Evolutionary conservation across 2,888 invertebrate genomes (phyloP), one percentile per base, ranked within the genome.

Genomic region (Eupeodes luniger): DNA sequence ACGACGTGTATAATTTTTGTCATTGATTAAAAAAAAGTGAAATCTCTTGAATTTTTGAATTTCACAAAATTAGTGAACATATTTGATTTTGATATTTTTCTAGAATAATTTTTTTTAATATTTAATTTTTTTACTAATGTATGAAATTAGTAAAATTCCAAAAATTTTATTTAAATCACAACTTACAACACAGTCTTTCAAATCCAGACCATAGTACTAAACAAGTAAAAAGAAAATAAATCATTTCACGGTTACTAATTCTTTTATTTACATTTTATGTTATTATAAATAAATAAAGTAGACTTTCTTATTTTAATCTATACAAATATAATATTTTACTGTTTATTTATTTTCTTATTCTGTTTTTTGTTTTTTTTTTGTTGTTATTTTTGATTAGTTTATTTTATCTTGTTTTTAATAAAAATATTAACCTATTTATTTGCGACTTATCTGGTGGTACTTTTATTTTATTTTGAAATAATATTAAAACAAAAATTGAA

Each of bases 251-350:
- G 53, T 84, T 88, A 88, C 81, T 76, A 84, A 88, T 75, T 66
- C 47, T 81, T 89, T 89, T 89, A 85, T 89, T 82, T 85, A 85
- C 85, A 85, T 86, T 59, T 90, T 91, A 89, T 91, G 87, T 81
- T 84, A 66, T 81, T 78, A 66, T 66, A 82, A 83, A 78, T 69
- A 82, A 91, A 89, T 87, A 84, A 81, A 87, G 81, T 69, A 79
- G 66, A 55, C 64, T 85, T 89, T 81, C 78, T 87, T 90, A 81
- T 80, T 74, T 74, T 78, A 78, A 47, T 85, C 84, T 88, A 78
- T 88, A 88, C 88, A 88, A 88, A 88, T 88, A 88, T 85, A 85
- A 76, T 76, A 72, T 78, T 86, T 69, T 59, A 11, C 36, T 51
- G 5, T 53, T 44, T 53, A 27, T 57, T 14, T 44, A 66, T 66